A percentile compares a stretch with the other conserved stretches of the same genome.
Evolutionary conservation across 1,140 invertebrate genomes (phyloP).

Genomic region (Drosophila aff.): DNA sequence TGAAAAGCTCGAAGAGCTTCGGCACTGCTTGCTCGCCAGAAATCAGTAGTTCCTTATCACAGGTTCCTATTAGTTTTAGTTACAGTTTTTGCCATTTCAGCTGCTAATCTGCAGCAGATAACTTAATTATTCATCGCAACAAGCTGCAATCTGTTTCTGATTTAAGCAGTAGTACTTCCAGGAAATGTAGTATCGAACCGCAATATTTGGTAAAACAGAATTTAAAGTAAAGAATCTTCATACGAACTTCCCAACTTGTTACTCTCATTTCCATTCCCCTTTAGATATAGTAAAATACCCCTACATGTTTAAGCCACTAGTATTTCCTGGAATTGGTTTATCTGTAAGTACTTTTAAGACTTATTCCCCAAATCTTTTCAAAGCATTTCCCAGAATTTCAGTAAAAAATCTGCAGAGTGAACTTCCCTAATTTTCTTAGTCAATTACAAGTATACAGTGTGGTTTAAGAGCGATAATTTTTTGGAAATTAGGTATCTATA

Average conservation of each 20-base stretch:
- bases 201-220: background rate
- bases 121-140: slow-evolving; percentile 1
- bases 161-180: background rate
- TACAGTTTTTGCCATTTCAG: background rate
- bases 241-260: background rate
- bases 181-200: background rate
- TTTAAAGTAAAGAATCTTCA: background rate
- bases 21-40: background rate
- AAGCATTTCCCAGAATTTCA: too few relatives aligned
- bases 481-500: background rate
- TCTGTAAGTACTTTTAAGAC: background rate
- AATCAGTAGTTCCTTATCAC: background rate
- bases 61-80: background rate
- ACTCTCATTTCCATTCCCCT: too few relatives aligned
- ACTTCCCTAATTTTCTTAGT: too few relatives aligned
- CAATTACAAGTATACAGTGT: too few relatives aligned
- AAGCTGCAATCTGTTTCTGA: background rate
- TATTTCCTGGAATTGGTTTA: background rate
- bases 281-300: background rate
- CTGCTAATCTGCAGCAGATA: background rate
- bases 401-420: too few relatives aligned
- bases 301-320: too few relatives aligned
- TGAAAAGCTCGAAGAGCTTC: background rate
- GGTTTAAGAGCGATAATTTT: background rate
- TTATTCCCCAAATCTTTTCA: too few relatives aligned